A percentile compares a stretch with the other conserved stretches of the same genome.
Evolutionary conservation across 2,113 vertebrate species (phyloP).

Genomic region (Tympanuchus pallidicinctus): DNA sequence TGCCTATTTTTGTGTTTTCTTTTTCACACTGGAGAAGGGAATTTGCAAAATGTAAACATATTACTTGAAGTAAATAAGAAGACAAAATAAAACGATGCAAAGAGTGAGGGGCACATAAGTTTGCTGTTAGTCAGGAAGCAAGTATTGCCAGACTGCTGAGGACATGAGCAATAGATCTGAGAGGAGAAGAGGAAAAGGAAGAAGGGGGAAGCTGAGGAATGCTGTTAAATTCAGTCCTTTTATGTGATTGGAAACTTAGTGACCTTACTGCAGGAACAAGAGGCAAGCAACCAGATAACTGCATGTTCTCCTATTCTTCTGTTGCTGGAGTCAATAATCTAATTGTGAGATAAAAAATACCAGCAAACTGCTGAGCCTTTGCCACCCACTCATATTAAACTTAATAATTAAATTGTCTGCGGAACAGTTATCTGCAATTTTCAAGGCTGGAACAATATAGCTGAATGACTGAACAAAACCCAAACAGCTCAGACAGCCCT

Average conservation of each 20-base stretch:
- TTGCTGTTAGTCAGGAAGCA: background rate
- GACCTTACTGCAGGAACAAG: background rate
- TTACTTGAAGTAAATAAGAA: background rate
- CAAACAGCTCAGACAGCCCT: background rate
- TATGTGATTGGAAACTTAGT: background rate
- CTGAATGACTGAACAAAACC: constrained; percentile 10
- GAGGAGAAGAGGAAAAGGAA: background rate
- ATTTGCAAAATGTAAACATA: background rate
- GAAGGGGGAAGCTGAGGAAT: background rate
- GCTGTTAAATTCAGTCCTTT: background rate
- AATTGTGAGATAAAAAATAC: background rate
- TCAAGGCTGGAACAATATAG: constrained; percentile 1
- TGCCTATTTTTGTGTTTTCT: background rate
- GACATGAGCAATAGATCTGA: background rate
- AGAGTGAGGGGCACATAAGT: background rate
- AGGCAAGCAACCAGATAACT: background rate
- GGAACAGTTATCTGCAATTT: background rate
- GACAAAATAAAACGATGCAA: background rate
- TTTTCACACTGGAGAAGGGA: background rate
- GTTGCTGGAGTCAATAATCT: background rate
- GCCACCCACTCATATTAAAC: background rate
- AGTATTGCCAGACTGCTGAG: background rate
- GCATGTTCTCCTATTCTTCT: background rate
- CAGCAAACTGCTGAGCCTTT: background rate
- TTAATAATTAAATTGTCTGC: constrained; percentile 1